Evolutionary conservation across 2,888 invertebrate genomes (phyloP), one percentile per base, ranked within the genome.

Genomic region (Oscheius sp.): DNA sequence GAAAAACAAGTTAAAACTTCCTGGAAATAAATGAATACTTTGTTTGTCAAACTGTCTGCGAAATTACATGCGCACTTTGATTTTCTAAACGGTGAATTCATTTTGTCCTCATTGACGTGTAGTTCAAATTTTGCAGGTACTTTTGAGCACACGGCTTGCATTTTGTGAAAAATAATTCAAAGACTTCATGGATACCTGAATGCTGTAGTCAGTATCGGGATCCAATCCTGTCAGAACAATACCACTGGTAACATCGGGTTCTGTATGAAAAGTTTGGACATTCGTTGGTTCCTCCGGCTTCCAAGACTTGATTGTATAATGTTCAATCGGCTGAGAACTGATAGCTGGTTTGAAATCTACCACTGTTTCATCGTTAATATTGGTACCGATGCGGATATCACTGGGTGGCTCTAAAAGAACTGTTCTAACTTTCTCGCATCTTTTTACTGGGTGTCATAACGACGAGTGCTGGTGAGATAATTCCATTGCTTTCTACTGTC

Each of bases 361-460:
- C 4, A 88, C 81, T 55, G 83, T 81, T 55, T 88, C 88, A 60
- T 86, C 87, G 73, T 88, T 87, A 66, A 88, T 86, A 76, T 86
- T 88, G 57, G 85, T 82, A 58, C 88, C 87, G 35, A 88, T 82
- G 1, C 84, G 83, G 42, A 86, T 79, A 50, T 87, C 86, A 47
- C 78, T 78, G 7, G 88, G 86, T n/a, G 87, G 86, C 55, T 84
- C 86, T 87, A 57, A 51, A 86, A n/a, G 2, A 4, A 50, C 10
- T 32, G 7, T 21, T 47, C n/a, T 35, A n/a, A 42, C 50, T 7
- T 3, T 21, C 13, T 48, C 21, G 21, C 1, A 9, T n/a, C 3
- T 11, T 55, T 79, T 78, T 70, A 87, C 87, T 87, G 50, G 88
- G 87, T 29, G 86, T 85, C 74, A 85, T 78, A 7, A 89, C 79